These are phyloP conservation scores for Spilarctia lutea DNA, from an alignment of 2,888 invertebrate genomes.

Conservation along the genomic window DNA sequence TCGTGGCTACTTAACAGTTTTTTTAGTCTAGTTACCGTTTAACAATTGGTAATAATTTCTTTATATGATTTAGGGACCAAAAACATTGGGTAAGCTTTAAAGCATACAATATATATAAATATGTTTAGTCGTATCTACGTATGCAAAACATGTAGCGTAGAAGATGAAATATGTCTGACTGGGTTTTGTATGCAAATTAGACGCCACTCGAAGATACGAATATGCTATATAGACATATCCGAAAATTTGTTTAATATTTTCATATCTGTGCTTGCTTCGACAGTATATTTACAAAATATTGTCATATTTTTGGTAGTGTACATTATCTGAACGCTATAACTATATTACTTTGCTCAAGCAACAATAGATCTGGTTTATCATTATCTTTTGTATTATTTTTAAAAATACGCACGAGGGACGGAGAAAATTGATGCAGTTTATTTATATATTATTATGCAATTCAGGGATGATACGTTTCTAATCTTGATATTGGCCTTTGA, in stretches of 20 bases:
- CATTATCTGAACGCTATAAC: neutral
- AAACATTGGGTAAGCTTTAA: neutral
- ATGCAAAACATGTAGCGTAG: conserved; percentile 3
- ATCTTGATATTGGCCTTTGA: neutral
- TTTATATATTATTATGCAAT: too few species aligned
- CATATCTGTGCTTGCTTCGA: too few species aligned
- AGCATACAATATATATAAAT: neutral
- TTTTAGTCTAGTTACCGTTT: neutral
- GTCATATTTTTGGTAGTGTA: neutral
- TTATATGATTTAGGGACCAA: neutral
- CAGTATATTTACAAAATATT: neutral
- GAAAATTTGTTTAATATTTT: neutral
- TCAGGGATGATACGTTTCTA: neutral
- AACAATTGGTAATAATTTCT: neutral
- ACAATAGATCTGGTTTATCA: neutral
- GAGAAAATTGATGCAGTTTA: neutral
- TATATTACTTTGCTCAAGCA: too few species aligned
- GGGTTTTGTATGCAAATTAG: conserved; percentile 16
- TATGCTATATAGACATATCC: neutral
- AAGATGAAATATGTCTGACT: conserved; percentile 10
- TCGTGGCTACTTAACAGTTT: neutral
- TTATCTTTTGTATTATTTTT: neutral
- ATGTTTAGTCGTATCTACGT: neutral
- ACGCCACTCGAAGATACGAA: conserved; percentile 3
- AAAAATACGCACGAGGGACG: neutral